phyloP scores from a whole-genome alignment of 2,797 vertebrate species.

The Protosalanx chinensis region DNA sequence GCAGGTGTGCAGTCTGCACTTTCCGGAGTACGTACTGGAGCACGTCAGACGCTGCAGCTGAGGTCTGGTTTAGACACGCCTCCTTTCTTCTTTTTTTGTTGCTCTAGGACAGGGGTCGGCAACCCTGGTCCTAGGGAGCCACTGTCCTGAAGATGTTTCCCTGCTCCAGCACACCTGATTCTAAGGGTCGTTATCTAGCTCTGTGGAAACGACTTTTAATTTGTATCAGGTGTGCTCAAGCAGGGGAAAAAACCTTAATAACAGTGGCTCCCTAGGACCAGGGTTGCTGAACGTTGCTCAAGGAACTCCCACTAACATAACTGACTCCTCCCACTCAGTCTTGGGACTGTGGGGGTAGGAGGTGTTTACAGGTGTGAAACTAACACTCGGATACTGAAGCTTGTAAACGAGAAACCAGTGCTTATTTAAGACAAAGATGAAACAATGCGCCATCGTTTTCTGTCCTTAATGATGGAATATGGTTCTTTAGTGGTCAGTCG shows the following conservation, averaged over 20 bases:
- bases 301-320: constrained; percentile 26
- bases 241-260: too few relatives aligned
- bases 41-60: constrained; percentile 95
- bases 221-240: too few relatives aligned
- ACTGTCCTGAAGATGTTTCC: too few relatives aligned
- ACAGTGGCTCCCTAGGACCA: too few relatives aligned
- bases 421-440: constrained; percentile 50
- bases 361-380: constrained; percentile 57
- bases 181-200: too few relatives aligned
- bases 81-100: constrained; percentile 27
- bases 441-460: constrained; percentile 30
- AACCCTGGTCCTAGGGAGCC: too few relatives aligned
- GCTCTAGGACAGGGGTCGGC: too few relatives aligned
- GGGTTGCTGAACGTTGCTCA: constrained; percentile 18
- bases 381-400: constrained; percentile 47
- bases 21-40: constrained; percentile 95
- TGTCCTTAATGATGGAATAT: constrained; percentile 37
- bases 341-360: not conserved
- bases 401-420: constrained; percentile 66
- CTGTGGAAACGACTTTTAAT: too few relatives aligned
- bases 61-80: constrained; percentile 55
- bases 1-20: constrained; percentile 98
- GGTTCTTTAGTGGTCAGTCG: constrained; percentile 13
- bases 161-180: too few relatives aligned
- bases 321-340: constrained; percentile 31